Percentiles rank a stretch among this genome's conserved stretches.
phyloP scores from a whole-genome alignment of 2,797 vertebrate species.

The Mastacembelus armatus region DNA sequence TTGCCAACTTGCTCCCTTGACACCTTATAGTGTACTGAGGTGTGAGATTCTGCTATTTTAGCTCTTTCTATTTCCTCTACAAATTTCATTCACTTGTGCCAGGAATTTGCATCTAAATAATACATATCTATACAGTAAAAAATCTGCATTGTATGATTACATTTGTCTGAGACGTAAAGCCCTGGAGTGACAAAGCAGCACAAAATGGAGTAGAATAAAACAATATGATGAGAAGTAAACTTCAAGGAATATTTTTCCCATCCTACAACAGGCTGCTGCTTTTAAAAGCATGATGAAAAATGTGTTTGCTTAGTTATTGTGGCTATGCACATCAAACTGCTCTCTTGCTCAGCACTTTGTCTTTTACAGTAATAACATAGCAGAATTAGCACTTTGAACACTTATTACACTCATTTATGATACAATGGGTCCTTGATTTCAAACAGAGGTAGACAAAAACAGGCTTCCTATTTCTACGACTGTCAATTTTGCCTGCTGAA shows the following conservation, averaged over 20 bases:
- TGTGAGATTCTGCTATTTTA: conserved; percentile 44
- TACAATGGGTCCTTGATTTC: conserved; percentile 5
- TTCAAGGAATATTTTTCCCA: neutral
- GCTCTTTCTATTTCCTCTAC: conserved; percentile 45
- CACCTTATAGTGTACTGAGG: conserved; percentile 49
- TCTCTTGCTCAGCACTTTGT: neutral
- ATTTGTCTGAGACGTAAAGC: conserved; percentile 11
- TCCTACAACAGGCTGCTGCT: neutral
- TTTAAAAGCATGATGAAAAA: neutral
- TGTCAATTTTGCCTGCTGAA: neutral
- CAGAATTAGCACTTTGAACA: neutral
- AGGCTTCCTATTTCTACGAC: neutral
- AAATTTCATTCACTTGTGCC: conserved; percentile 37
- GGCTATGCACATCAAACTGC: neutral
- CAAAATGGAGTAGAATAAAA: neutral
- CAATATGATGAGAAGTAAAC: neutral
- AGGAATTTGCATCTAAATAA: conserved; percentile 57
- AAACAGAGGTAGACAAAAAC: neutral
- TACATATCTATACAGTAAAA: conserved; percentile 24
- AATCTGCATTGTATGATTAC: conserved; percentile 4
- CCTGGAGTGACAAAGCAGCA: conserved; percentile 17
- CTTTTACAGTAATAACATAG: neutral
- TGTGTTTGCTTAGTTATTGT: neutral
- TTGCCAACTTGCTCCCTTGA: conserved; percentile 41
- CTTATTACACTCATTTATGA: neutral